Evolutionary conservation across 2,113 vertebrate species (phyloP), one percentile per base, ranked within the genome.

Genomic region (Oryzias javanicus): DNA sequence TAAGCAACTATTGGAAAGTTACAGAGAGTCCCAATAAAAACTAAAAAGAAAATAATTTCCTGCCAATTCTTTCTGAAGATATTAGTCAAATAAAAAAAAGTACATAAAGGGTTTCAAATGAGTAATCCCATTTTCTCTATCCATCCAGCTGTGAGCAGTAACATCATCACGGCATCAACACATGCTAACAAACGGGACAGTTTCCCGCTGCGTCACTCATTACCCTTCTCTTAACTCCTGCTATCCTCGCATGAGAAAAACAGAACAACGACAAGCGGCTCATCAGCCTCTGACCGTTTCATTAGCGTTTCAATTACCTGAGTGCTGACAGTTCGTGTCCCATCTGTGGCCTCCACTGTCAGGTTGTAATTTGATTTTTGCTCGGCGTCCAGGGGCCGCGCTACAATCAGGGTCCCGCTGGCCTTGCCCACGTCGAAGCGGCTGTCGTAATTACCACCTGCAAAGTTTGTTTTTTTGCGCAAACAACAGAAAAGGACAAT

Each of bases 401-500:
- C 96, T 2, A 99, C 90, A 79, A 98, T 94, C 86, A 98, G 80
- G 54, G 96, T 98, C 67, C 96, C 96, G 4, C 94, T 95, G 84
- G 95, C 93, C 85, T 96, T 98, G 85, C 95, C 95, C 86, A 98
- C 95, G 85, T 99, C 96, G 82, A 99, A 98, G 63, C 94, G 93
- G 89, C 95, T 98, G 89, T 98, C 95, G 65, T 93, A 94, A 92
- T 98, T 98, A 81, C 97, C 97, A 92, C 96, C 97, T 99, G 91
- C 64, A 69, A 84, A 86, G 71, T 79, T 83, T 86, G 50, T 68
- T 79, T 76, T 27, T 75, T 50, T 42, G 42, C 3, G 13, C 42
- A 85, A 75, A 70, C 42, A 78, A 67, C 6, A 22, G 64, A 19
- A 62, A 44, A 67, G 86, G 18, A 83, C 12, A 84, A 63, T 80